Evolutionary conservation across 2,888 invertebrate species (phyloP), one percentile per base, ranked within the genome.

Genomic region (Cetonia aurata): DNA sequence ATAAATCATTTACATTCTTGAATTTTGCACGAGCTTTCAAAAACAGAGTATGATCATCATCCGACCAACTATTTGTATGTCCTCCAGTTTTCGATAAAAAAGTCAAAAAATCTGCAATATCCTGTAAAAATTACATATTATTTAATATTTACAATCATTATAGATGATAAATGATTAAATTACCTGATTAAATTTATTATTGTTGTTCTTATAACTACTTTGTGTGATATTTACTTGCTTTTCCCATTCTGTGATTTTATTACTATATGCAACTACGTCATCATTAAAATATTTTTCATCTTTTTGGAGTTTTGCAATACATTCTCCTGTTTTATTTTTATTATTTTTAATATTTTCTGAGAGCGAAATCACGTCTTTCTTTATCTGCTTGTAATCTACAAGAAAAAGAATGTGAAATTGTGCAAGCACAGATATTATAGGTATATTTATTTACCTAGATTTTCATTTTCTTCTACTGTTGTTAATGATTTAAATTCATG

Each of bases 41-140:
- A 80, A 89, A 89, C 70, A 87, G 80, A 57, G 86, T 86, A 77
- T 90, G 89, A 74, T 88, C 86, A 69, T 87, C 88, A 77, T 85
- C 84, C 69, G 84, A 82, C 89, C 89, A 90, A 13, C 89, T 88
- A 66, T 88, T 88, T 70, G 86, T 86, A 48, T 87, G 86, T 33
- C 87, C 88, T 37, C 83, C 83, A 74, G 83, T 87, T 62, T 80
- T 82, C 67, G 79, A 81, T 75, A 89, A 79, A 77, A 88, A 89
- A 42, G 87, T 86, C 82, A 88, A 86, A 78, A 87, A 88, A 55
- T 85, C 79, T 80, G 86, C 86, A 6, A 88, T 87, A 82, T 88
- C 88, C 87, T 88, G 71, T n/a, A 71, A 74, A 85, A 75, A 60
- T 44, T 46, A 50, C 19, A 56, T 44, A 42, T 19, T n/a, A n/a